A percentile compares a stretch with the other conserved stretches of the same genome.
Conservation (phyloP, 2,113 vertebrate genomes). For the Ctenodactylus gundi region DNA sequence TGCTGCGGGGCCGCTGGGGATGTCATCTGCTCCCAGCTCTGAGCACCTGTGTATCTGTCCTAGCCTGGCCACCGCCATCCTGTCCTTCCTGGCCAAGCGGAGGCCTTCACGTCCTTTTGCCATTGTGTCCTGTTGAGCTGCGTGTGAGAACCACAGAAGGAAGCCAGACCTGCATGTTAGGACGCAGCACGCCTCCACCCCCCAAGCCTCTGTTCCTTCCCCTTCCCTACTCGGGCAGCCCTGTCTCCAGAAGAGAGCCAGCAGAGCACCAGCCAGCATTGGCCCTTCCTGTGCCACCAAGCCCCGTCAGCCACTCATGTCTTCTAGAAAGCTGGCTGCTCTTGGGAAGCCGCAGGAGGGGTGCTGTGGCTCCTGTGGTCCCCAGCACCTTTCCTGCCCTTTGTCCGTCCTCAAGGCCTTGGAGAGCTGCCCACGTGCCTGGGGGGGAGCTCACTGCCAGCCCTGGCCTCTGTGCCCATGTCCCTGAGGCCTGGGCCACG, state of each 20-base stretch:
- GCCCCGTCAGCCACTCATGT: neutral
- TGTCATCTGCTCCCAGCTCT: neutral
- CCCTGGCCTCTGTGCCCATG: neutral
- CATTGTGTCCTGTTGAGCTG: constrained; percentile 66
- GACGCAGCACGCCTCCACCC: constrained; percentile 4
- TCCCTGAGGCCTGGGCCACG: neutral
- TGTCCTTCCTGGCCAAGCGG: constrained; percentile 50
- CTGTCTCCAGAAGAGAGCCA: constrained; percentile 67
- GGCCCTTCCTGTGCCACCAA: neutral
- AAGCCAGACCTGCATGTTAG: constrained; percentile 76
- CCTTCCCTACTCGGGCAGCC: neutral
- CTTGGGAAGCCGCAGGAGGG: no score
- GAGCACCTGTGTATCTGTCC: neutral
- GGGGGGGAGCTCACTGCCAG: constrained; percentile 20
- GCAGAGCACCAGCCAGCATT: constrained; percentile 67
- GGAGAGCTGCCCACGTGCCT: no score
- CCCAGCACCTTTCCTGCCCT: neutral
- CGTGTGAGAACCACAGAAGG: constrained; percentile 42
- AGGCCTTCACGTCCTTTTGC: constrained; percentile 65
- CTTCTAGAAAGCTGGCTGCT: neutral
- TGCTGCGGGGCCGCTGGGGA: no score
- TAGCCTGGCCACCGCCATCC: constrained; percentile 17
- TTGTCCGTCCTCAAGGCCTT: neutral
- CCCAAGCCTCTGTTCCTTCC: neutral
- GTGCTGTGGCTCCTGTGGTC: neutral